A percentile compares a stretch with the other conserved stretches of the same genome.
Evolutionary conservation across 2,888 invertebrate species (phyloP).

Genomic region (Adelognathus sp.): DNA sequence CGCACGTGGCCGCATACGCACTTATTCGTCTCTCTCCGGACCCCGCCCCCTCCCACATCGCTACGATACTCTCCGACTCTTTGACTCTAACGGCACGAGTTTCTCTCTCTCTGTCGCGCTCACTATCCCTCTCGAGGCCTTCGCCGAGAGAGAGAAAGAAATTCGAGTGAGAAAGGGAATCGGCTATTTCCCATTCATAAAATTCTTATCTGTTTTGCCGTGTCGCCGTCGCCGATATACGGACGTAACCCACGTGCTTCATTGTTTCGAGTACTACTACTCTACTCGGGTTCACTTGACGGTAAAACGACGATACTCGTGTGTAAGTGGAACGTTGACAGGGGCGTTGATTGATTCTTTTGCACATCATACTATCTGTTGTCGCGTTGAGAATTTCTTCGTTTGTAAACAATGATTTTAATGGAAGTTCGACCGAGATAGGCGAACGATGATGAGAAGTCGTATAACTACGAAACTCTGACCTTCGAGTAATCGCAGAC

Average conservation of each 20-base stretch:
- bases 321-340: background rate
- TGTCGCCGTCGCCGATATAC: conserved; percentile 19
- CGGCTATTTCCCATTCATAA: conserved; percentile 62
- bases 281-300: conserved; percentile 1
- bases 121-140: no score
- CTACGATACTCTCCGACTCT: conserved; percentile 28
- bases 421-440: no score
- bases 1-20: conserved; percentile 57
- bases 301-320: background rate
- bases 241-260: conserved; percentile 39
- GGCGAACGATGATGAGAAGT: no score
- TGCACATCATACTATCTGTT: background rate
- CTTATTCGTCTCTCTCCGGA: conserved; percentile 54
- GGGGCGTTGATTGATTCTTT: background rate
- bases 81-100: conserved; percentile 26
- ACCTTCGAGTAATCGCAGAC: no score
- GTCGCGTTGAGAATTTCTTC: no score
- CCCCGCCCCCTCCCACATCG: conserved; percentile 41
- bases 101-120: no score
- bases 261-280: conserved; percentile 9
- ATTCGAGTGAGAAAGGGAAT: conserved; percentile 43
- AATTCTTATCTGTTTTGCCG: conserved; percentile 59
- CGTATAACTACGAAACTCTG: no score
- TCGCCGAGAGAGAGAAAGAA: conserved; percentile 35
- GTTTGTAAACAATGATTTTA: no score